Conservation (phyloP, 2,113 vertebrate species). For the Calyptommatus sinebrachiatus region DNA sequence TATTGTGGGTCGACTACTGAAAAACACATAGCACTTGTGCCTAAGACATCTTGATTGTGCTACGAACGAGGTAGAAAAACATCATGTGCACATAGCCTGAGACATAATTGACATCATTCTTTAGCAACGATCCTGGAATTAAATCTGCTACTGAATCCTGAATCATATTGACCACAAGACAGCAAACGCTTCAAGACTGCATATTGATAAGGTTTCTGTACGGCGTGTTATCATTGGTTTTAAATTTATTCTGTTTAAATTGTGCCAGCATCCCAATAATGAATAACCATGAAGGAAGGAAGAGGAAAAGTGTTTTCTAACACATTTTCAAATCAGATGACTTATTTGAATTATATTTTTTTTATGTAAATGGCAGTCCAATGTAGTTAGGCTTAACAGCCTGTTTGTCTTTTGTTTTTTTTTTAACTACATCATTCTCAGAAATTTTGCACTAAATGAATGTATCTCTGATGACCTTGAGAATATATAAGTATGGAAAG, state of each 20-base stretch:
- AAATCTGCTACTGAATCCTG: conserved; percentile 27
- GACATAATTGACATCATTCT: conserved; percentile 49
- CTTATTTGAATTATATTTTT: conserved; percentile 67
- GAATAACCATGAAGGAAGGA: conserved; percentile 45
- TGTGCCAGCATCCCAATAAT: conserved; percentile 60
- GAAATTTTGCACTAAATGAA: conserved; percentile 52
- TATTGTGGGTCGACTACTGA: too few species aligned
- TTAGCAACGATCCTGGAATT: conserved; percentile 36
- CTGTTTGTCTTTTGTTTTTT: too few species aligned
- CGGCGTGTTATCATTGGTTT: conserved; percentile 52
- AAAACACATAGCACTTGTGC: too few species aligned
- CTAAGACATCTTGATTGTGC: too few species aligned
- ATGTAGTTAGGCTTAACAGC: conserved; percentile 51
- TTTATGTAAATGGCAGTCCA: conserved; percentile 63
- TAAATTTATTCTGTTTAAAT: conserved; percentile 62
- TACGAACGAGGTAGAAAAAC: too few species aligned
- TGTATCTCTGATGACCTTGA: conserved; percentile 69
- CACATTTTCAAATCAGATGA: conserved; percentile 62
- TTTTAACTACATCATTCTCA: conserved; percentile 49
- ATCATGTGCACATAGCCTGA: neutral
- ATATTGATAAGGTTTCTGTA: conserved; percentile 62
- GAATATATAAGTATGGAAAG: conserved; percentile 59
- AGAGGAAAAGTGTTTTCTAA: conserved; percentile 50
- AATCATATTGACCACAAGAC: conserved; percentile 40
- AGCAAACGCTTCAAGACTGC: conserved; percentile 50